Evolutionary conservation across 1,140 invertebrate species (phyloP).

Genomic region (Mya arenaria): DNA sequence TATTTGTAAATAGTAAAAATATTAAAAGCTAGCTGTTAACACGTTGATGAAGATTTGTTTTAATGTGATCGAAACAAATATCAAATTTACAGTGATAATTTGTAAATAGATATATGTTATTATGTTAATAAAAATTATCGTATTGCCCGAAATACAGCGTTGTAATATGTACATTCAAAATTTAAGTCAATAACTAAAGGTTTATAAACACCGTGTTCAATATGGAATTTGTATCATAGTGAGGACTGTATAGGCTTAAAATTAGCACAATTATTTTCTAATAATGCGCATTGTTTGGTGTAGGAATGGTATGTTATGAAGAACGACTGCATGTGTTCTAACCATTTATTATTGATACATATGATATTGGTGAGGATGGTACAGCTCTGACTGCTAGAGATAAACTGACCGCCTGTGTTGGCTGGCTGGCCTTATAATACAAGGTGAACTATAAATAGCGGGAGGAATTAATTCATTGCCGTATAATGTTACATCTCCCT

Average conservation of each 20-base stretch:
- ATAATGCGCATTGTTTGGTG: neutral
- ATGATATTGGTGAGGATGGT: no score
- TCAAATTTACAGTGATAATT: neutral
- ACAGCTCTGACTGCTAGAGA: no score
- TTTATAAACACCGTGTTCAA: neutral
- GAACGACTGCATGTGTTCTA: no score
- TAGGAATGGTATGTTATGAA: slow-evolving; percentile 5
- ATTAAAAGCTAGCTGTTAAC: neutral
- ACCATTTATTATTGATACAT: no score
- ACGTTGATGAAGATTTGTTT: neutral
- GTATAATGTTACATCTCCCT: no score
- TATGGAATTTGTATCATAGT: neutral
- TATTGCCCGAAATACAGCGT: neutral
- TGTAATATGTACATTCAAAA: neutral
- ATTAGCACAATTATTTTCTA: neutral
- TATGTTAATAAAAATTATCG: no score
- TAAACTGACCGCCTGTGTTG: no score
- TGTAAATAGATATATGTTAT: no score
- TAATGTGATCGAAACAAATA: neutral
- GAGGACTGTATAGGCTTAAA: neutral
- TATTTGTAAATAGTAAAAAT: neutral
- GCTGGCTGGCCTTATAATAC: no score
- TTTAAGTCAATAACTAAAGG: neutral
- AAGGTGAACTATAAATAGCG: no score
- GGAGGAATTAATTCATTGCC: no score